phyloP scores from a whole-genome alignment of 2,888 invertebrate species.

The Orthosia gothica region DNA sequence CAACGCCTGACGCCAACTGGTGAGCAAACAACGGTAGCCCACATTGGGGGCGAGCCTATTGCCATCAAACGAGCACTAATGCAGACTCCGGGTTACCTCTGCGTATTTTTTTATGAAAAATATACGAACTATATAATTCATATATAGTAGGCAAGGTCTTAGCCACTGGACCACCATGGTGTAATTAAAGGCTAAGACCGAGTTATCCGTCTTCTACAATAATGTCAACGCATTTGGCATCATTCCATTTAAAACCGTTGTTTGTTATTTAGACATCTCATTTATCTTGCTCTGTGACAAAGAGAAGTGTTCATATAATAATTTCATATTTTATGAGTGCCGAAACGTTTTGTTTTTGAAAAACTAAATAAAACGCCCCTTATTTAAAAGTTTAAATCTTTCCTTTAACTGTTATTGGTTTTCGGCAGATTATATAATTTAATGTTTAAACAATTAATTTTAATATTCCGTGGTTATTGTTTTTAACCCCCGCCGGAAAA shows the following conservation, averaged over 20 bases:
- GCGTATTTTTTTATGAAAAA: too few species aligned
- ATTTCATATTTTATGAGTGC: slow-evolving; percentile 53
- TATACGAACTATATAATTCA: too few species aligned
- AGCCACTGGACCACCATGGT: too few species aligned
- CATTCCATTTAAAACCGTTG: slow-evolving; percentile 65
- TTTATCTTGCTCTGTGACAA: slow-evolving; percentile 56
- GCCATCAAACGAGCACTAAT: too few species aligned
- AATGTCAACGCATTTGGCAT: slow-evolving; percentile 71
- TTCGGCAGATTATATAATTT: slow-evolving; percentile 35
- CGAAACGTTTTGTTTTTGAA: slow-evolving; percentile 56
- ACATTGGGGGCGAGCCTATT: too few species aligned
- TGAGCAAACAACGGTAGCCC: too few species aligned
- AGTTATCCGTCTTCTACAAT: slow-evolving; percentile 36
- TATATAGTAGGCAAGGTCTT: too few species aligned
- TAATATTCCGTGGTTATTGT: slow-evolving; percentile 3
- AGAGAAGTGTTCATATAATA: slow-evolving; percentile 60
- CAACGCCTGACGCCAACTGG: too few species aligned
- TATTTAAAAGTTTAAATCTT: slow-evolving; percentile 52
- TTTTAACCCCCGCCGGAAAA: too few species aligned
- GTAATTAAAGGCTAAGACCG: slow-evolving; percentile 20
- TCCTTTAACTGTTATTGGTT: slow-evolving; percentile 43
- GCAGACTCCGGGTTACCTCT: too few species aligned
- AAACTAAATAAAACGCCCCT: slow-evolving; percentile 54
- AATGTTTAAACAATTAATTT: slow-evolving; percentile 31
- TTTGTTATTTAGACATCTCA: slow-evolving; percentile 58